Evolutionary conservation across 2,888 invertebrate species (phyloP).

Genomic region (Nemurella pictetii): DNA sequence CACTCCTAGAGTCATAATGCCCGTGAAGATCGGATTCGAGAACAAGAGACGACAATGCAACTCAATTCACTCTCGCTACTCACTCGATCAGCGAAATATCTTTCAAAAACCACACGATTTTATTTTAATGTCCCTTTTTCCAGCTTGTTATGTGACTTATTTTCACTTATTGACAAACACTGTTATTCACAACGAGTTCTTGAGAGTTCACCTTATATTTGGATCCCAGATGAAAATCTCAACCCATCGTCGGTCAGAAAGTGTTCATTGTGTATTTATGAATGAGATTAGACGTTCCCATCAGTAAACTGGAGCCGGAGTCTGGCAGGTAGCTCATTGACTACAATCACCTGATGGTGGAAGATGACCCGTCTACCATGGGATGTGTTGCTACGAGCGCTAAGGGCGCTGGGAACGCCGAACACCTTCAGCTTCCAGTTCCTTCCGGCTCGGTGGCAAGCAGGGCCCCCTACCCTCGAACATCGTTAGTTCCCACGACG

Average conservation of each 20-base stretch:
- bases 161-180: conserved; percentile 29
- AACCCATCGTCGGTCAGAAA: conserved; percentile 12
- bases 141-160: conserved; percentile 19
- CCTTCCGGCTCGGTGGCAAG: neutral
- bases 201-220: conserved; percentile 15
- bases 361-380: neutral
- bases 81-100: neutral
- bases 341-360: conserved; percentile 23
- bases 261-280: neutral
- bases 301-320: neutral
- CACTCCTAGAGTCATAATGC: neutral
- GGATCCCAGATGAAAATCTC: conserved; percentile 25
- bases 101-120: neutral
- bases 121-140: neutral
- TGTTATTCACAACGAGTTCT: conserved; percentile 28
- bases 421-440: conserved; percentile 17
- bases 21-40: neutral
- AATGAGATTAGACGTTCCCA: conserved; percentile 17
- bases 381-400: neutral
- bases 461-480: neutral
- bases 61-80: neutral
- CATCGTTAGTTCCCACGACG: neutral
- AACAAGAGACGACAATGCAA: neutral
- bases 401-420: conserved; percentile 5
- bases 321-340: conserved; percentile 19